phyloP scores from a whole-genome alignment of 2,113 vertebrate genomes.

The Plecotus auritus region DNA sequence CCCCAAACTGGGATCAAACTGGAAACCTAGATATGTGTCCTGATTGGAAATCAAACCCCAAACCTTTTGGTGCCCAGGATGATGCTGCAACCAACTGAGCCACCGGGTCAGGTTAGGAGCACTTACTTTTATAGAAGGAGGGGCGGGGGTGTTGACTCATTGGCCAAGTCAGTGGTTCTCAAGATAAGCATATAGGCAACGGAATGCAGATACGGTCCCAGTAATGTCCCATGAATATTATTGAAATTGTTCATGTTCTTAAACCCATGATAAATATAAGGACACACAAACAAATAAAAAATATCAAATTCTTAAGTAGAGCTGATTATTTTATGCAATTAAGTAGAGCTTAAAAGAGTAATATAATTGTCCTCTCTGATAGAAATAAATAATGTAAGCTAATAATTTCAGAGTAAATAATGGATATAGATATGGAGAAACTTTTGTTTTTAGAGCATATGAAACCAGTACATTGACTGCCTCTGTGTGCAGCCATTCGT shows the following conservation, averaged over 20 bases:
- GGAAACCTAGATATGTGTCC: neutral
- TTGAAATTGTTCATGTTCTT: slow-evolving; percentile 8
- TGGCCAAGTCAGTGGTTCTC: neutral
- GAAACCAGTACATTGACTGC: neutral
- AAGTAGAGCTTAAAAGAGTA: neutral
- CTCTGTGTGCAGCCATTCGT: neutral
- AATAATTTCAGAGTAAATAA: slow-evolving; percentile 36
- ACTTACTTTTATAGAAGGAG: neutral
- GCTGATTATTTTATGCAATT: neutral
- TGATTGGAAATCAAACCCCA: neutral
- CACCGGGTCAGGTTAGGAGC: neutral
- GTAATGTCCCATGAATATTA: neutral
- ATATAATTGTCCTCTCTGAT: neutral
- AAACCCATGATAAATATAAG: neutral
- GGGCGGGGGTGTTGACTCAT: neutral
- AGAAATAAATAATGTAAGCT: slow-evolving; percentile 16
- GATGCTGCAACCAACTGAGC: neutral
- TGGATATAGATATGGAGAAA: neutral
- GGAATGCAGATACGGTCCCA: neutral
- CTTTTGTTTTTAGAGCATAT: neutral
- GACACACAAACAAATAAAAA: slow-evolving; percentile 4
- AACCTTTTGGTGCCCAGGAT: neutral
- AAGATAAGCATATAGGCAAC: neutral
- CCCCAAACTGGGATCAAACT: neutral
- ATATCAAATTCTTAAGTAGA: neutral